Evolutionary conservation across 2,888 invertebrate genomes (phyloP), one percentile per base, ranked within the genome.

Genomic region (Cactoblastis cactorum): DNA sequence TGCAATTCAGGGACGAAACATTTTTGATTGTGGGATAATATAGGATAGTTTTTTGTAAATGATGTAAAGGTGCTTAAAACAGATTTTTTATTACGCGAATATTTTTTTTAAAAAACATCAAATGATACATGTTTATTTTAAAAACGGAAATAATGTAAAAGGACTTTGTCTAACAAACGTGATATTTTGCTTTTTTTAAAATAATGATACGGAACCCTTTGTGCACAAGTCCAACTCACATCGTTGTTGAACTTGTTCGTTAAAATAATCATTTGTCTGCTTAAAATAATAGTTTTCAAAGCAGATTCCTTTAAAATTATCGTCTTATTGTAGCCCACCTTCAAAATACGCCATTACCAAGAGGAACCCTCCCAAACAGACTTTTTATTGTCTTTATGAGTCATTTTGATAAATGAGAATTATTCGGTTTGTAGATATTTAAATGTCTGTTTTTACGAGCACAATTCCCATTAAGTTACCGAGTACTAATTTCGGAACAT

Each of bases 361-460:
- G 49, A 28, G 18, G 12, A 15, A 17, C 38, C 22, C 35, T 1
- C n/a, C 3, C 11, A 38, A 17, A 33, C 34, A 41, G 49, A 41
- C 19, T 33, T 47, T 45, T 69, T 64, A 65, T 62, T 55, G 59
- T 58, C 53, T 62, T 59, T 53, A 59, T 55, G 58, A 59, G 58
- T 53, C 58, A 57, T 64, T 63, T 60, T 67, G 54, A 66, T 62
- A 62, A 69, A 69, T 66, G 58, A 63, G 54, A 58, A 53, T 58
- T 56, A 52, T 57, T 50, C 53, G 43, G 18, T 52, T 45, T 53
- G 37, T 53, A 24, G 46, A 17, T 41, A 28, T 51, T 50, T 47
- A 49, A 49, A 41, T 49, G 41, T 41, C 49, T 41, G 49, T 49
- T 49, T 47, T 49, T 49, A 49, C 33, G 39, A 33, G 6, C 39